phyloP scores from a whole-genome alignment of 2,888 invertebrate species.

The Zootermopsis nevadensis region DNA sequence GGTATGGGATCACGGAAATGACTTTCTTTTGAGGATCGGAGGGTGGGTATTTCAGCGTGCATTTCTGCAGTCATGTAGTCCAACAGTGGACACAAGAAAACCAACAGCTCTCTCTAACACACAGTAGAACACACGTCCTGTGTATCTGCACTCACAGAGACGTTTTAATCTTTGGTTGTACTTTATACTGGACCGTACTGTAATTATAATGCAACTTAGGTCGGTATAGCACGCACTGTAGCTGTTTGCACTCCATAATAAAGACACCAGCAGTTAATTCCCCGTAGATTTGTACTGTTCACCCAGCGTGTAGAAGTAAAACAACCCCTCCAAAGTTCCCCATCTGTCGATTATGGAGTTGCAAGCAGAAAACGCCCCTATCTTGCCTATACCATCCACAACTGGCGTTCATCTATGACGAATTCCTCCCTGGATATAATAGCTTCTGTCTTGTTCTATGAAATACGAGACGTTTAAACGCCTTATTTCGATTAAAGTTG shows the following conservation, averaged over 20 bases:
- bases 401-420: constrained; percentile 34
- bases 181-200: not conserved
- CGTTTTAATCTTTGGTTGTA: too few species aligned
- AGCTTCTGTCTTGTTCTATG: not conserved
- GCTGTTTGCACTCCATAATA: constrained; percentile 27
- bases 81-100: too few species aligned
- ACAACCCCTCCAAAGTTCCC: constrained; percentile 15
- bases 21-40: too few species aligned
- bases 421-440: not conserved
- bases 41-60: too few species aligned
- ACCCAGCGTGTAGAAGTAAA: constrained; percentile 16
- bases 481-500: constrained; percentile 21
- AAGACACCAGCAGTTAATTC: constrained; percentile 39
- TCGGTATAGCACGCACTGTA: not conserved
- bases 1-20: too few species aligned
- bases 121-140: too few species aligned
- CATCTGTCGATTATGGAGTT: constrained; percentile 37
- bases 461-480: constrained; percentile 33
- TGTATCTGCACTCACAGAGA: too few species aligned
- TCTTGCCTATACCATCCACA: constrained; percentile 17
- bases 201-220: not conserved
- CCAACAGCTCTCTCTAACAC: too few species aligned
- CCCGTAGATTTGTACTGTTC: constrained; percentile 35
- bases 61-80: too few species aligned
- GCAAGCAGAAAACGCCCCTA: constrained; percentile 19